A percentile compares a stretch with the other conserved stretches of the same genome.
Evolutionary conservation across 2,113 vertebrate genomes (phyloP).

Genomic region (Melanocharis versteri): DNA sequence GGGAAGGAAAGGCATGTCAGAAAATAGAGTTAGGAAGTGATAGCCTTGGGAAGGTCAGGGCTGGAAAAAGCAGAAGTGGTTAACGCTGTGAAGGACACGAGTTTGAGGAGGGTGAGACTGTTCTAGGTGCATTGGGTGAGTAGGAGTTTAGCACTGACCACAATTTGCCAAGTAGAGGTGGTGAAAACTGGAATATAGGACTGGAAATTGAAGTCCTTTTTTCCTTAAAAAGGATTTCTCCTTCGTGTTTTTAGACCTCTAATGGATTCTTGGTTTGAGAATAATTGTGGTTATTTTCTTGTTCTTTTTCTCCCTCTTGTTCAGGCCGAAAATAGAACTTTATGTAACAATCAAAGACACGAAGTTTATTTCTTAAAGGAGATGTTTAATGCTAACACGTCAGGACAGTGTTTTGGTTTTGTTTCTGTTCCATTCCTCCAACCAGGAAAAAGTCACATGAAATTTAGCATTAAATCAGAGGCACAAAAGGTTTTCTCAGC

Average conservation of each 20-base stretch:
- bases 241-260: not conserved
- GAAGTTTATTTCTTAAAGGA: not conserved
- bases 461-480: not conserved
- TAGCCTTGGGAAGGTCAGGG: not conserved
- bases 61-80: not conserved
- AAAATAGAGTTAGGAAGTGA: not conserved
- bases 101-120: not conserved
- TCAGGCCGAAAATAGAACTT: not conserved
- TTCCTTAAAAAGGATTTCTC: not conserved
- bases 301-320: not conserved
- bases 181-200: not conserved
- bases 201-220: not conserved
- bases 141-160: not conserved
- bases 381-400: not conserved
- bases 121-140: not conserved
- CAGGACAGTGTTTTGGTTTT: not conserved
- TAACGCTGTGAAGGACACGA: not conserved
- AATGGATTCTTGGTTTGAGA: not conserved
- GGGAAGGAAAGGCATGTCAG: not conserved
- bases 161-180: not conserved
- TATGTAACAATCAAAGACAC: not conserved
- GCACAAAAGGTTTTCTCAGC: slow-evolving; percentile 5
- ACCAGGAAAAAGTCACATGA: not conserved
- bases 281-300: not conserved
- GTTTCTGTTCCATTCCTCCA: not conserved